Evolutionary conservation across 2,888 invertebrate species (phyloP).

Genomic region (Opisthograptis luteolata): DNA sequence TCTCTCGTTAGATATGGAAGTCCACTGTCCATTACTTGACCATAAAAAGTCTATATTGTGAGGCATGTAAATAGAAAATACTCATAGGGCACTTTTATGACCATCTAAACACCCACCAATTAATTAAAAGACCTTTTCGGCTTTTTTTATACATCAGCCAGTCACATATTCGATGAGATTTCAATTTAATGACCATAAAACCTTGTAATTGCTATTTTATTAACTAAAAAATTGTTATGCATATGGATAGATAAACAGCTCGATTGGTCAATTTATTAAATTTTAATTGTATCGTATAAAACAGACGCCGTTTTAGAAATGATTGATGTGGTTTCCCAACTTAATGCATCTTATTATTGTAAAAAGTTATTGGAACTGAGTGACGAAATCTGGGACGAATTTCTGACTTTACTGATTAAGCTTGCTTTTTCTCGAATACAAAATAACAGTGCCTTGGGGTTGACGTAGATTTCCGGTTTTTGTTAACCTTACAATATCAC

Average conservation of each 20-base stretch:
- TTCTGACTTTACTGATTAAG: slow-evolving; percentile 38
- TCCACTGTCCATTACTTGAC: not conserved
- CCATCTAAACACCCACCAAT: slow-evolving; percentile 32
- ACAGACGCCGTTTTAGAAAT: slow-evolving; percentile 45
- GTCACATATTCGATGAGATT: slow-evolving; percentile 40
- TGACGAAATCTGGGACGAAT: slow-evolving; percentile 43
- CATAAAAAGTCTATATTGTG: slow-evolving; percentile 9
- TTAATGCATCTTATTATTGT: slow-evolving; percentile 48
- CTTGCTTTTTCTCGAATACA: too few species aligned
- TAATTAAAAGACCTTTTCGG: slow-evolving; percentile 37
- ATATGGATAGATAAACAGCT: slow-evolving; percentile 43
- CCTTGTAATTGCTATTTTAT: slow-evolving; percentile 45
- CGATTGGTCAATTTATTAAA: slow-evolving; percentile 48
- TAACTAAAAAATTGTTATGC: slow-evolving; percentile 44
- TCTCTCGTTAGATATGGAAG: not conserved
- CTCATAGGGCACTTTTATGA: slow-evolving; percentile 23
- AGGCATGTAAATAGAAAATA: slow-evolving; percentile 18
- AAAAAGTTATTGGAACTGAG: slow-evolving; percentile 41
- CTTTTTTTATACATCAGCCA: slow-evolving; percentile 37
- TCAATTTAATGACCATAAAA: slow-evolving; percentile 46
- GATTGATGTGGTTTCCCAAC: slow-evolving; percentile 53
- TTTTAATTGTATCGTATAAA: slow-evolving; percentile 49
- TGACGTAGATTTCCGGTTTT: too few species aligned
- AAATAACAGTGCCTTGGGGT: too few species aligned
- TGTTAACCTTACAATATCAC: too few species aligned